A percentile compares a stretch with the other conserved stretches of the same genome.
These are phyloP conservation scores for Hypomesus transpacificus DNA, from an alignment of 2,113 vertebrate species.

Conservation along the genomic window DNA sequence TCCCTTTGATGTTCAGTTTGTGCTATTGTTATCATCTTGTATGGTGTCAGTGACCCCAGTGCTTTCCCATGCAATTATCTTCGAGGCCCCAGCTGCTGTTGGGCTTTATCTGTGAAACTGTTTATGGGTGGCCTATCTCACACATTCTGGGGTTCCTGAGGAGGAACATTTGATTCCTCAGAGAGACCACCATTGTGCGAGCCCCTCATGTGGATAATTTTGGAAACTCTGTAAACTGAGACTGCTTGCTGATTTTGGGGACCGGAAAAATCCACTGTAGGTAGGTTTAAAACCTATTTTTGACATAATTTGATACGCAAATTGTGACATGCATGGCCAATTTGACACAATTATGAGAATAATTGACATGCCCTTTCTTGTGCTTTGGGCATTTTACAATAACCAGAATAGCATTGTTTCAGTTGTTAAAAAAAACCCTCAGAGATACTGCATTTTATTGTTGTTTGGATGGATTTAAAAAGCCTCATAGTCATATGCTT, in stretches of 20 bases:
- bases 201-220: slow-evolving; percentile 31
- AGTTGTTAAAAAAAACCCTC: no score
- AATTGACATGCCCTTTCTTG: no score
- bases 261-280: slow-evolving; percentile 26
- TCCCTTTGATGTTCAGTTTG: slow-evolving; percentile 10
- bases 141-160: slow-evolving; percentile 46
- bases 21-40: slow-evolving; percentile 17
- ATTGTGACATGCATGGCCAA: no score
- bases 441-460: no score
- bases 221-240: slow-evolving; percentile 27
- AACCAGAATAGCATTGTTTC: no score
- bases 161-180: slow-evolving; percentile 52
- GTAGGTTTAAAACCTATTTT: slow-evolving; percentile 44
- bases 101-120: slow-evolving; percentile 68
- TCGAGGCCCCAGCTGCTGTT: slow-evolving; percentile 49
- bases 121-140: slow-evolving; percentile 63
- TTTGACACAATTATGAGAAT: no score
- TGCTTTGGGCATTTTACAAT: no score
- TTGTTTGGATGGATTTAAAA: no score
- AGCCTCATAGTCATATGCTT: no score
- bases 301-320: no score
- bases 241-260: slow-evolving; percentile 22
- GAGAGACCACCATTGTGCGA: slow-evolving; percentile 50
- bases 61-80: slow-evolving; percentile 73
- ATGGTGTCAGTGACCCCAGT: slow-evolving; percentile 48